Evolutionary conservation across 2,888 invertebrate genomes (phyloP).

Genomic region (Beris morrisii): DNA sequence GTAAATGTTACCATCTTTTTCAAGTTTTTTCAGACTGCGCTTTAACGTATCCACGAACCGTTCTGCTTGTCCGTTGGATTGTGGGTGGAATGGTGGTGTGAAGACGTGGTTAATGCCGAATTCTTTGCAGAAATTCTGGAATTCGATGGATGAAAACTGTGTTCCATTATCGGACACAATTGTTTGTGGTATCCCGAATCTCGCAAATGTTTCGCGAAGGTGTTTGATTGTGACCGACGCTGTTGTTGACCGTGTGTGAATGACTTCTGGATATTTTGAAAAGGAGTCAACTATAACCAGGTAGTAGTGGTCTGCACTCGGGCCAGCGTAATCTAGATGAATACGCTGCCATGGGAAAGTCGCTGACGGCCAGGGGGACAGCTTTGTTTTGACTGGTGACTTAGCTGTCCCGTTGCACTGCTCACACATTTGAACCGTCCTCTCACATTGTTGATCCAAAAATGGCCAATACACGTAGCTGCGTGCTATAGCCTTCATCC

Average conservation of each 20-base stretch:
- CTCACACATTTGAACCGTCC: background rate
- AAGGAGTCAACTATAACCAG: constrained; percentile 50
- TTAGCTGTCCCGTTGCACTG: constrained; percentile 38
- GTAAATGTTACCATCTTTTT: background rate
- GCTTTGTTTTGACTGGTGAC: constrained; percentile 42
- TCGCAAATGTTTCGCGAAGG: too few species aligned
- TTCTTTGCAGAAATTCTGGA: constrained; percentile 20
- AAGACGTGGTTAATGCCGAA: constrained; percentile 38
- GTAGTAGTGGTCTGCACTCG: background rate
- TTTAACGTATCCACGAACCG: constrained; percentile 40
- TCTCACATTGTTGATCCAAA: constrained; percentile 4
- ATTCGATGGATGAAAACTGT: background rate
- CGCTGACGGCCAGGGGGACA: constrained; percentile 39
- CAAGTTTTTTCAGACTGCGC: constrained; percentile 10
- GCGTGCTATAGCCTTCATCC: constrained; percentile 45
- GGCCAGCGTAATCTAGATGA: too few species aligned
- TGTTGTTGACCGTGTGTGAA: constrained; percentile 39
- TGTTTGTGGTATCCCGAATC: too few species aligned
- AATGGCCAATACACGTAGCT: constrained; percentile 45
- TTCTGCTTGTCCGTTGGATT: background rate
- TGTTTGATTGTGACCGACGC: too few species aligned
- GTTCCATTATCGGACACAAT: background rate
- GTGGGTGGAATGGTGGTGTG: background rate
- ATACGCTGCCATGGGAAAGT: too few species aligned
- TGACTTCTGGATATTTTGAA: constrained; percentile 46